phyloP scores from a whole-genome alignment of 2,113 vertebrate species.

The Myotis davidii region DNA sequence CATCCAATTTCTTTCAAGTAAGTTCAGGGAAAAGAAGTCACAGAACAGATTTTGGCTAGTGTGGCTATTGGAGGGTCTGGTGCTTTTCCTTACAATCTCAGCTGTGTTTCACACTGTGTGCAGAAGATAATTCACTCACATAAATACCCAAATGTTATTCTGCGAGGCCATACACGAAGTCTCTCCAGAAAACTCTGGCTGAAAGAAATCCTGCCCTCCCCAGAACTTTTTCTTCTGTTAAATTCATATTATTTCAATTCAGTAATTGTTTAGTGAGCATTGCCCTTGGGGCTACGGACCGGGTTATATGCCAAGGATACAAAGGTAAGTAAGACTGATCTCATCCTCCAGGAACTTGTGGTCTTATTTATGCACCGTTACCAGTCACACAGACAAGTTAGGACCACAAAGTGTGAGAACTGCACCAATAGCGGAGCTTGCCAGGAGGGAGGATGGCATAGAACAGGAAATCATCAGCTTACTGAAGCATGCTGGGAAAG shows the following conservation, averaged over 20 bases:
- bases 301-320: not conserved
- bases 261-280: not conserved
- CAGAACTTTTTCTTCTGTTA: not conserved
- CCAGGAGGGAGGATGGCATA: not conserved
- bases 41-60: not conserved
- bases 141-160: not conserved
- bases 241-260: not conserved
- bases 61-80: not conserved
- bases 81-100: not conserved
- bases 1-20: not conserved
- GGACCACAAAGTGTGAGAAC: not conserved
- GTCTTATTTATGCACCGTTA: not conserved
- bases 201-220: not conserved
- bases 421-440: accelerated
- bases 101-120: not conserved
- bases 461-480: not conserved
- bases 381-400: not conserved
- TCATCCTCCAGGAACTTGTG: not conserved
- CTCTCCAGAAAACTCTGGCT: not conserved
- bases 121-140: not conserved
- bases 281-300: not conserved
- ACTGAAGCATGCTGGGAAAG: not conserved
- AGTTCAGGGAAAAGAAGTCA: not conserved
- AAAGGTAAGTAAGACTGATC: not conserved
- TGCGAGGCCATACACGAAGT: not conserved